These are phyloP conservation scores for Tridacna gigas DNA, from an alignment of 2,888 invertebrate genomes.

Conservation along the genomic window DNA sequence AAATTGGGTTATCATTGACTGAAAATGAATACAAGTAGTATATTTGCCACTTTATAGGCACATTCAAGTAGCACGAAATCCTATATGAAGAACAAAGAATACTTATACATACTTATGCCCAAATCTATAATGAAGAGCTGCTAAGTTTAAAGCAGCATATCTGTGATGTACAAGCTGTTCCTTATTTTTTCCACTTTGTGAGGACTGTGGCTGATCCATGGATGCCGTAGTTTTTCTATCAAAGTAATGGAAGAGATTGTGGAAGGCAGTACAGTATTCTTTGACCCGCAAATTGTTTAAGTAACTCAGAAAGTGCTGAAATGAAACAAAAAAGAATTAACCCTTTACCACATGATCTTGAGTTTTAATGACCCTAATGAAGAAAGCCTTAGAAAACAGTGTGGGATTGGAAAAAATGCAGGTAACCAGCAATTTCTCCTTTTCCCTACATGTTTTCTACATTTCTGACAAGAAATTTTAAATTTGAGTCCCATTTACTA, in stretches of 20 bases:
- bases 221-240: slow-evolving; percentile 86
- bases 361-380: no score
- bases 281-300: slow-evolving; percentile 94
- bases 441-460: no score
- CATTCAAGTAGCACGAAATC: no score
- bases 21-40: no score
- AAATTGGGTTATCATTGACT: no score
- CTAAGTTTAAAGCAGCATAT: slow-evolving; percentile 95
- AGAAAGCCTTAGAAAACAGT: no score
- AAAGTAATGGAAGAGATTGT: slow-evolving; percentile 93
- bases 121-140: slow-evolving; percentile 94
- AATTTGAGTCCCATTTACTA: no score
- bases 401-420: no score
- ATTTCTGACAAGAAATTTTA: no score
- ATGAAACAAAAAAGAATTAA: slow-evolving; percentile 68
- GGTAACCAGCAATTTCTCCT: no score
- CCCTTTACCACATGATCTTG: not conserved
- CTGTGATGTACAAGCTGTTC: slow-evolving; percentile 87
- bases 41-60: no score
- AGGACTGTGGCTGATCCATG: slow-evolving; percentile 68
- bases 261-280: slow-evolving; percentile 93
- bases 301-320: slow-evolving; percentile 95
- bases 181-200: slow-evolving; percentile 60
- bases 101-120: slow-evolving; percentile 88
- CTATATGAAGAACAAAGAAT: not conserved